Evolutionary conservation across 2,113 vertebrate species (phyloP).

Genomic region (Connochaetes taurinus): DNA sequence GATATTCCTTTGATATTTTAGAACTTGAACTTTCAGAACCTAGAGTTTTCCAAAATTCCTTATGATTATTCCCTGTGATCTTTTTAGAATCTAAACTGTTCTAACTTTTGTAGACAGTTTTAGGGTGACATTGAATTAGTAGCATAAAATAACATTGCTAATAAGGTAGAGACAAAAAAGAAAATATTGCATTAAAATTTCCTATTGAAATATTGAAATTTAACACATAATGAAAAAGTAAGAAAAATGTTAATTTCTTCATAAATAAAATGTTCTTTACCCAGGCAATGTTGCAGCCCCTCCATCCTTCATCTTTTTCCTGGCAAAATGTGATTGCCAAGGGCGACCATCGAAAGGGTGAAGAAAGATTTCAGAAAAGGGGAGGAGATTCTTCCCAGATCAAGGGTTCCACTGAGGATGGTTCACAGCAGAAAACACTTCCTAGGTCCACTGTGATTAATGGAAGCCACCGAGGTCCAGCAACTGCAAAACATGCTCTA

Average conservation of each 20-base stretch:
- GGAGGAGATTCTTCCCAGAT: conserved; percentile 21
- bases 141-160: conserved; percentile 16
- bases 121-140: background rate
- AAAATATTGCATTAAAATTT: background rate
- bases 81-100: background rate
- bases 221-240: background rate
- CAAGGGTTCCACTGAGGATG: background rate
- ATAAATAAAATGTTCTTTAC: conserved; percentile 23
- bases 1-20: background rate
- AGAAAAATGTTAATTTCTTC: background rate
- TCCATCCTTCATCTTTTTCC: background rate
- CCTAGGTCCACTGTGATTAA: background rate
- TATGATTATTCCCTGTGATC: background rate
- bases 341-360: background rate
- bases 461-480: background rate
- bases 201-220: background rate
- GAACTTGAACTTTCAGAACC: background rate
- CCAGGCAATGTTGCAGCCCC: conserved; percentile 59
- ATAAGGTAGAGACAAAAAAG: background rate
- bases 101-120: background rate
- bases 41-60: background rate
- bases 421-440: background rate
- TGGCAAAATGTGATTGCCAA: conserved; percentile 18
- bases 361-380: background rate
- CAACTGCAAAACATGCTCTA: background rate